These are phyloP conservation scores for Neodontobutis hainanensis DNA, from an alignment of 2,113 vertebrate species.

Conservation along the genomic window DNA sequence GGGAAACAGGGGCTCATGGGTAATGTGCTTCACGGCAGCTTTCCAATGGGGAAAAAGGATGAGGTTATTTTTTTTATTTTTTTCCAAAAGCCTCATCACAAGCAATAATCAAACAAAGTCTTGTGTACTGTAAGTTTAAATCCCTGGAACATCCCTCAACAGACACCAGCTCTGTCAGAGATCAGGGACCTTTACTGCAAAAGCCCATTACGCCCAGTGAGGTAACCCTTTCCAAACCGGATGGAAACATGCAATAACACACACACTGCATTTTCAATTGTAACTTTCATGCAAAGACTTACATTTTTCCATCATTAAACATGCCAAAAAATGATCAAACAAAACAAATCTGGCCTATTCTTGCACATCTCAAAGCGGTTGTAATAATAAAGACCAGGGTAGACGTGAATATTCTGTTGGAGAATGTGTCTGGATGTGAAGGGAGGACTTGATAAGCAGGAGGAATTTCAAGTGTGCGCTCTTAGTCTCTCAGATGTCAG, in stretches of 20 bases:
- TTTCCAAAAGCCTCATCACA: conserved; percentile 50
- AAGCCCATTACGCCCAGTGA: conserved; percentile 35
- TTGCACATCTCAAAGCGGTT: not conserved
- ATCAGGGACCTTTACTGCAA: conserved; percentile 28
- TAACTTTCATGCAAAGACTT: conserved; percentile 2
- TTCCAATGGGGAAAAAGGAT: conserved; percentile 46
- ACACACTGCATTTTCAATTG: conserved; percentile 1
- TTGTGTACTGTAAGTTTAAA: conserved; percentile 24
- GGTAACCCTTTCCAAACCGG: conserved; percentile 31
- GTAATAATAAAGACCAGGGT: not conserved
- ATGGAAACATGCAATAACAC: conserved; percentile 22
- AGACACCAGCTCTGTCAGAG: not conserved
- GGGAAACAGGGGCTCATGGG: conserved; percentile 68
- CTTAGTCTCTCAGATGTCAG: conserved; percentile 53
- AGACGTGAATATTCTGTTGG: conserved; percentile 57
- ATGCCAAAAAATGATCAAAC: too few relatives aligned
- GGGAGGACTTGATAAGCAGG: conserved; percentile 44
- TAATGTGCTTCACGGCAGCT: conserved; percentile 61
- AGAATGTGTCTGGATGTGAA: conserved; percentile 58
- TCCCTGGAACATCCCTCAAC: conserved; percentile 23
- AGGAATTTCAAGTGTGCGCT: conserved; percentile 45
- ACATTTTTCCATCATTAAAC: not conserved
- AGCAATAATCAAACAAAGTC: conserved; percentile 48
- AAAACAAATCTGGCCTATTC: too few relatives aligned
- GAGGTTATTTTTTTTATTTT: too few relatives aligned